These are phyloP conservation scores for Amphilophus citrinellus DNA, from an alignment of 2,113 vertebrate species.

Conservation along the genomic window DNA sequence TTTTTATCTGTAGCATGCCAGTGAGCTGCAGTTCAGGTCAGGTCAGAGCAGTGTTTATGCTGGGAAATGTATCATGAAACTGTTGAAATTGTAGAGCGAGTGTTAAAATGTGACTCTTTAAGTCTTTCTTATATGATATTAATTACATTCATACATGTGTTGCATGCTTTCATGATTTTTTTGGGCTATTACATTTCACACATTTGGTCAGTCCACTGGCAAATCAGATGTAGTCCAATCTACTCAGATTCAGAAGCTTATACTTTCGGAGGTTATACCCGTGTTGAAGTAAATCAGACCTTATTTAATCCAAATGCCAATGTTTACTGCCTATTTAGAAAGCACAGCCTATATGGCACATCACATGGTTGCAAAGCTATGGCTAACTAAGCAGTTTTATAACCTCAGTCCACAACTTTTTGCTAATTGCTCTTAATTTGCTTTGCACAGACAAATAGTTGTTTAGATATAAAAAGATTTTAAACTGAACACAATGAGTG, in stretches of 20 bases:
- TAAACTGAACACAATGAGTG: too few relatives aligned
- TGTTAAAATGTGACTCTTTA: neutral
- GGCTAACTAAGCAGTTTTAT: neutral
- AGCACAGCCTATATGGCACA: neutral
- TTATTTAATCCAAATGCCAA: neutral
- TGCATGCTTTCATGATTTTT: neutral
- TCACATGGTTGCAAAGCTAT: neutral
- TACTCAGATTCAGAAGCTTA: neutral
- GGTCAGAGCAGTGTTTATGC: neutral
- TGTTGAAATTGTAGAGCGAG: neutral
- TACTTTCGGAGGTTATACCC: neutral
- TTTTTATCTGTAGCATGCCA: constrained; percentile 25
- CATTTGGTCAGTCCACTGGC: neutral
- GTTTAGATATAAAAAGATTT: too few relatives aligned
- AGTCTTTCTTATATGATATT: neutral
- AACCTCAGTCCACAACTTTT: too few relatives aligned
- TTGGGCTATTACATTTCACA: fast-evolving
- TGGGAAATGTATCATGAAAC: neutral
- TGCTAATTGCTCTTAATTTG: too few relatives aligned
- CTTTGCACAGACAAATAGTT: too few relatives aligned
- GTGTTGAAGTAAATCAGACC: too few relatives aligned
- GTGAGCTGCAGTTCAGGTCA: neutral
- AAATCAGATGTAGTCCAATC: neutral
- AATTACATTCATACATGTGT: neutral
- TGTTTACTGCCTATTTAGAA: neutral